phyloP scores from a whole-genome alignment of 2,113 vertebrate species.

The Scartelaos histophorus region DNA sequence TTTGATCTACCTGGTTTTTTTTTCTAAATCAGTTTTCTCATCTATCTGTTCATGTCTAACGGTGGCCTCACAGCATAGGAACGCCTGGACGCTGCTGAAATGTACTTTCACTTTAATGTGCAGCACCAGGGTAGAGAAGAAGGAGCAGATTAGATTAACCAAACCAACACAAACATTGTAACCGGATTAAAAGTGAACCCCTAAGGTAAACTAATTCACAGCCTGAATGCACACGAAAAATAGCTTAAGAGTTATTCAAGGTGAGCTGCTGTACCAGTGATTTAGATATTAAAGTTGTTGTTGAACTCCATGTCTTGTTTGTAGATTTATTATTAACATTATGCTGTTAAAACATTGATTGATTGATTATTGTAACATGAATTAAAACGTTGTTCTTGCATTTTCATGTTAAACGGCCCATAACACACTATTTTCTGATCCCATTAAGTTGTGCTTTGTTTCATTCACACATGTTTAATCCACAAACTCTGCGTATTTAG shows the following conservation, averaged over 20 bases:
- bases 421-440: too few relatives aligned
- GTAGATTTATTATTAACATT: too few relatives aligned
- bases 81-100: slow-evolving; percentile 14
- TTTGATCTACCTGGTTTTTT: slow-evolving; percentile 27
- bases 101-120: neutral
- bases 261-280: neutral
- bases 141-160: neutral
- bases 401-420: neutral
- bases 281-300: neutral
- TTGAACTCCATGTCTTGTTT: too few relatives aligned
- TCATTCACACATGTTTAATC: too few relatives aligned
- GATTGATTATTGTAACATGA: too few relatives aligned
- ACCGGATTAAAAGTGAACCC: slow-evolving; percentile 7
- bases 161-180: neutral
- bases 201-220: slow-evolving; percentile 1
- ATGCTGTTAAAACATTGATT: too few relatives aligned
- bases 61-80: neutral
- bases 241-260: neutral
- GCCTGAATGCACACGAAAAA: neutral
- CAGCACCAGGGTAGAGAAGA: neutral
- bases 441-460: too few relatives aligned
- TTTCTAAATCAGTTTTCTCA: slow-evolving; percentile 9
- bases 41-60: neutral
- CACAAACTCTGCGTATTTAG: too few relatives aligned
- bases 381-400: neutral